These are phyloP conservation scores for Pocillopora meandrina DNA, from an alignment of 92 coral and sea anemone genomes.

Conservation along the genomic window DNA sequence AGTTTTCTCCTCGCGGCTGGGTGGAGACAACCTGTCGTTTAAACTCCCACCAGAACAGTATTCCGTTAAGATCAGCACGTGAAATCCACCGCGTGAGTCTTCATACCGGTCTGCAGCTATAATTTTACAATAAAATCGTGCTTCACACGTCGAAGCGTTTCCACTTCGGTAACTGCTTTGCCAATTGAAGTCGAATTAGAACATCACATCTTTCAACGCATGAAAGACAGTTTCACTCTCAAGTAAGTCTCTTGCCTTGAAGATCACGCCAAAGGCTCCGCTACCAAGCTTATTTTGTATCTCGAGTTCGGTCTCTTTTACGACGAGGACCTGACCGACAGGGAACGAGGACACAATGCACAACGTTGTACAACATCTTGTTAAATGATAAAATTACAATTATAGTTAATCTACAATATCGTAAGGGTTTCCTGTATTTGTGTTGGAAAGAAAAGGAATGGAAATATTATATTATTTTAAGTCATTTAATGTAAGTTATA, in stretches of 20 bases:
- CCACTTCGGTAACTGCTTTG: slow-evolving; percentile 60
- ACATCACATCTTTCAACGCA: slow-evolving; percentile 67
- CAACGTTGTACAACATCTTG: too few species aligned
- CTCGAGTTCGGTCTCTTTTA: slow-evolving; percentile 39
- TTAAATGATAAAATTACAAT: too few species aligned
- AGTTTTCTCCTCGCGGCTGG: slow-evolving; percentile 61
- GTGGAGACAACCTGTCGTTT: slow-evolving; percentile 61
- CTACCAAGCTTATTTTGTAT: slow-evolving; percentile 57
- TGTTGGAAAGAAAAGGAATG: too few species aligned
- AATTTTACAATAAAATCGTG: slow-evolving; percentile 60
- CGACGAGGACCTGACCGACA: slow-evolving; percentile 40
- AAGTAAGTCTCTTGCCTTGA: slow-evolving; percentile 41
- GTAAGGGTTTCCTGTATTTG: too few species aligned
- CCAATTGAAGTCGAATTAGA: slow-evolving; percentile 40
- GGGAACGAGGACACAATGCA: slow-evolving; percentile 9
- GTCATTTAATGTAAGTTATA: too few species aligned
- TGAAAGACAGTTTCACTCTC: slow-evolving; percentile 27
- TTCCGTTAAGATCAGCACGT: slow-evolving; percentile 68
- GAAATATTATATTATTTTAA: too few species aligned
- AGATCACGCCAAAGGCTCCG: slow-evolving; percentile 76
- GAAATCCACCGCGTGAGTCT: slow-evolving; percentile 34
- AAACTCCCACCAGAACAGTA: slow-evolving; percentile 85
- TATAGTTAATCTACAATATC: too few species aligned
- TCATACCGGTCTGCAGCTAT: slow-evolving; percentile 51
- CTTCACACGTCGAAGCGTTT: slow-evolving; percentile 53